phyloP scores from a whole-genome alignment of 2,113 vertebrate genomes.

The Periophthalmus modestus region DNA sequence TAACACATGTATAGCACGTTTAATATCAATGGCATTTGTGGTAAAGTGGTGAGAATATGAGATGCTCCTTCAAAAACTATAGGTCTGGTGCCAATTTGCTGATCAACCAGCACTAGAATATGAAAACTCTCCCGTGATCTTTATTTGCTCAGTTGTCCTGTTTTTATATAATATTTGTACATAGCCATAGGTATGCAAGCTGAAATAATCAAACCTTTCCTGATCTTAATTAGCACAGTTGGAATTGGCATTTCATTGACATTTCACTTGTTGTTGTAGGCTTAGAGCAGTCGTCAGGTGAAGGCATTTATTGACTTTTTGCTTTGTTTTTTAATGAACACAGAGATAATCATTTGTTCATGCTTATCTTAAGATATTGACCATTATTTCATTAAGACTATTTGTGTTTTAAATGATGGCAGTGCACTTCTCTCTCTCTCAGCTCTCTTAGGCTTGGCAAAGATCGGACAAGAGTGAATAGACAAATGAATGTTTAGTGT shows the following conservation, averaged over 20 bases:
- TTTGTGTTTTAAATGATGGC: background rate
- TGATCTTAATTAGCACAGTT: constrained; percentile 28
- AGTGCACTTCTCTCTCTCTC: background rate
- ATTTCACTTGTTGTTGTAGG: constrained; percentile 20
- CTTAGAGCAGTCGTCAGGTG: constrained; percentile 7
- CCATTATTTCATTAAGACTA: background rate
- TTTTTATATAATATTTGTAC: background rate
- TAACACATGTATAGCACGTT: too few species aligned
- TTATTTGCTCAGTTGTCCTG: too few species aligned
- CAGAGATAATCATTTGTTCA: constrained; percentile 7
- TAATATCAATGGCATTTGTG: too few species aligned
- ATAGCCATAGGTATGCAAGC: background rate
- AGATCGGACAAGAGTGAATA: background rate
- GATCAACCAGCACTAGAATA: too few species aligned
- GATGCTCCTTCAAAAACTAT: too few species aligned
- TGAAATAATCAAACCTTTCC: constrained; percentile 10
- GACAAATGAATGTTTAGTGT: background rate
- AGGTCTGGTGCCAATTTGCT: too few species aligned
- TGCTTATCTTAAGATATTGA: background rate
- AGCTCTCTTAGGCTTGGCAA: background rate
- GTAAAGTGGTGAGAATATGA: too few species aligned
- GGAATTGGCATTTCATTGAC: constrained; percentile 42
- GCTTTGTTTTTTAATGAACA: background rate
- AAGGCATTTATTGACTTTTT: constrained; percentile 15
- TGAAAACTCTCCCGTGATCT: too few species aligned